These are phyloP conservation scores for Drosophila guanche DNA, from an alignment of 1,140 invertebrate species.

Conservation along the genomic window DNA sequence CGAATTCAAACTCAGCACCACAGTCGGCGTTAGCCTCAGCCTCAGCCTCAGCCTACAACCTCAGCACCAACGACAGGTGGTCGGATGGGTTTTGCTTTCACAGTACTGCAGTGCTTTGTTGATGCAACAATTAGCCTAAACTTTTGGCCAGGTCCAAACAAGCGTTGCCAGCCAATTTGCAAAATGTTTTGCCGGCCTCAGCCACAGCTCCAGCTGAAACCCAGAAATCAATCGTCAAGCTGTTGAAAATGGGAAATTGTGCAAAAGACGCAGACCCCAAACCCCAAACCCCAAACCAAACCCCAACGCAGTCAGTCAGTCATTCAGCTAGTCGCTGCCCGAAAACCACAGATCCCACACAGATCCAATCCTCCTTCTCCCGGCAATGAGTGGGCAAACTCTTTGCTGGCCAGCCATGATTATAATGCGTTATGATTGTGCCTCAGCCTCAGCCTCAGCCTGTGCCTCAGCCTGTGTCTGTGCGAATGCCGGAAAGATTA, in stretches of 20 bases:
- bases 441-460: constrained; percentile 2
- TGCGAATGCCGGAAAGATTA: constrained; percentile 75
- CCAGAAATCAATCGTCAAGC: constrained; percentile 76
- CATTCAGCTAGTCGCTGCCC: no score
- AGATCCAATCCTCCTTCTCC: no score
- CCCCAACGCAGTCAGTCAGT: neutral
- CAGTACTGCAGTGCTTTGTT: constrained; percentile 48
- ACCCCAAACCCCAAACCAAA: constrained; percentile 32
- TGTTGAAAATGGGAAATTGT: constrained; percentile 77
- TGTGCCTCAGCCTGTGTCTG: constrained; percentile 28
- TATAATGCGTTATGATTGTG: constrained; percentile 76
- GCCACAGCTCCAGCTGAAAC: constrained; percentile 23
- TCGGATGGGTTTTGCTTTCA: constrained; percentile 63
- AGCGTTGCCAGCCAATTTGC: constrained; percentile 66
- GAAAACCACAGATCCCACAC: no score
- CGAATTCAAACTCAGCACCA: neutral
- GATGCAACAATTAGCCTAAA: constrained; percentile 75
- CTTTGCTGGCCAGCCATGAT: constrained; percentile 15
- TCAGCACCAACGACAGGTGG: constrained; percentile 69
- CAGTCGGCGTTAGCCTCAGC: constrained; percentile 23
- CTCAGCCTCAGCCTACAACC: constrained; percentile 30
- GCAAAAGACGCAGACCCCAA: constrained; percentile 52
- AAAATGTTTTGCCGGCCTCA: constrained; percentile 44
- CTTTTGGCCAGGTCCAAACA: constrained; percentile 69
- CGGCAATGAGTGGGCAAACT: constrained; percentile 29